Percentiles rank a stretch among this genome's conserved stretches.
phyloP scores from a whole-genome alignment of 2,113 vertebrate species.

The Xiphorhynchus elegans region DNA sequence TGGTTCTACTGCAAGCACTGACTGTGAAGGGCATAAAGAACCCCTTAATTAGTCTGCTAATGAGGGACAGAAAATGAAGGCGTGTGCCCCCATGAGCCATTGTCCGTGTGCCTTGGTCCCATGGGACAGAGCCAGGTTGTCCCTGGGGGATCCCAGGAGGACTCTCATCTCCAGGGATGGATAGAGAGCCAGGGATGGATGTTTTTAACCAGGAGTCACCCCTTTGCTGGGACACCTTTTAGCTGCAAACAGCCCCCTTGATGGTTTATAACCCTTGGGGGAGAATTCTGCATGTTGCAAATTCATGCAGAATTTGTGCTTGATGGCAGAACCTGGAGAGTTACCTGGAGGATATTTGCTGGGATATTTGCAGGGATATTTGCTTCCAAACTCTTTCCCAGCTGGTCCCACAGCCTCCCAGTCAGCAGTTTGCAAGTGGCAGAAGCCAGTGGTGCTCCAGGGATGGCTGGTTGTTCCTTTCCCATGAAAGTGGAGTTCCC shows the following conservation, averaged over 20 bases:
- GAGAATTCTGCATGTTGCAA: accelerated
- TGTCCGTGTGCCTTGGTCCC: accelerated
- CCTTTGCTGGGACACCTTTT: not conserved
- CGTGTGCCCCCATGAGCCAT: accelerated
- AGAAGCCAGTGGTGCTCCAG: not conserved
- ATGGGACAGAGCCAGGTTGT: accelerated
- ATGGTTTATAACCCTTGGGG: not conserved
- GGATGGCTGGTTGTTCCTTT: accelerated
- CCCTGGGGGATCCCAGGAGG: too few relatives aligned
- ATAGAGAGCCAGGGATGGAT: too few relatives aligned
- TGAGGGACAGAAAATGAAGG: not conserved
- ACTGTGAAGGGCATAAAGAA: not conserved
- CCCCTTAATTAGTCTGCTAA: slow-evolving; percentile 11
- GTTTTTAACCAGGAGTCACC: not conserved
- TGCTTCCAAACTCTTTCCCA: not conserved
- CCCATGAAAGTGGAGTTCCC: not conserved
- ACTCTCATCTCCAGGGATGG: not conserved
- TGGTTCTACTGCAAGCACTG: not conserved
- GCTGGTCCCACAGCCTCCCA: accelerated
- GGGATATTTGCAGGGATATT: not conserved
- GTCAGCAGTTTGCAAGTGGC: not conserved
- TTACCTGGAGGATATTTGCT: too few relatives aligned
- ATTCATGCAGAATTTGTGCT: not conserved
- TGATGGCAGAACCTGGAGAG: not conserved
- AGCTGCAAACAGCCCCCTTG: not conserved